Evolutionary conservation across 2,113 vertebrate genomes (phyloP).

Genomic region (Pogona vitticeps): DNA sequence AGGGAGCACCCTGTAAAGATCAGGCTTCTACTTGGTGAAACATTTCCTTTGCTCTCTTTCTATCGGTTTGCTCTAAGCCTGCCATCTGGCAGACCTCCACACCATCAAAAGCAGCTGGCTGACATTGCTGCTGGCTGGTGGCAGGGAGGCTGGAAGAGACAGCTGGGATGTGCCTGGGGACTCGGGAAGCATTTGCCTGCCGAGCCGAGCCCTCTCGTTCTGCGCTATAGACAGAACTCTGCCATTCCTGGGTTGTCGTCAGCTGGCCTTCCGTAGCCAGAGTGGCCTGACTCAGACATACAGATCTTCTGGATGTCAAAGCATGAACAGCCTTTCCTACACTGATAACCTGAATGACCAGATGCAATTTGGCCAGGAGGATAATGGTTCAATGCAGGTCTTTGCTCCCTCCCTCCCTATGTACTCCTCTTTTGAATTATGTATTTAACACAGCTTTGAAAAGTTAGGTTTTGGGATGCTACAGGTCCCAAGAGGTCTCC

Average conservation of each 20-base stretch:
- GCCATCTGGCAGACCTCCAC: not conserved
- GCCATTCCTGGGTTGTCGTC: too few relatives aligned
- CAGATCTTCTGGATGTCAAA: not conserved
- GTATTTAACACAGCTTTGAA: too few relatives aligned
- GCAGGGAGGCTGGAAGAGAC: not conserved
- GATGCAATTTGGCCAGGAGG: too few relatives aligned
- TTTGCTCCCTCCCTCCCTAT: too few relatives aligned
- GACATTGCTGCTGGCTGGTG: not conserved
- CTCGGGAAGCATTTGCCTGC: not conserved
- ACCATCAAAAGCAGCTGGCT: not conserved
- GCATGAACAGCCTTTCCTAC: too few relatives aligned
- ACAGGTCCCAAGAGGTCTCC: too few relatives aligned
- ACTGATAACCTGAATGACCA: too few relatives aligned
- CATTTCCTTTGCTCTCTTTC: not conserved
- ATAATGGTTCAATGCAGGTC: too few relatives aligned
- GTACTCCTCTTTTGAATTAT: too few relatives aligned
- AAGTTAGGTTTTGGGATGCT: too few relatives aligned
- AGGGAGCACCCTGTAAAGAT: not conserved
- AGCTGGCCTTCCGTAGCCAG: not conserved
- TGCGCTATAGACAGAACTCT: not conserved
- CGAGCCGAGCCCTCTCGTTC: too few relatives aligned
- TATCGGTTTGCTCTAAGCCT: not conserved
- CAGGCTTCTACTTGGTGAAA: not conserved
- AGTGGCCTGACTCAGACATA: not conserved
- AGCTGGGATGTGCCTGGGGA: constrained; percentile 1